A percentile compares a stretch with the other conserved stretches of the same genome.
phyloP scores from a whole-genome alignment of 1,140 invertebrate genomes.

The Bombyx mandarina region DNA sequence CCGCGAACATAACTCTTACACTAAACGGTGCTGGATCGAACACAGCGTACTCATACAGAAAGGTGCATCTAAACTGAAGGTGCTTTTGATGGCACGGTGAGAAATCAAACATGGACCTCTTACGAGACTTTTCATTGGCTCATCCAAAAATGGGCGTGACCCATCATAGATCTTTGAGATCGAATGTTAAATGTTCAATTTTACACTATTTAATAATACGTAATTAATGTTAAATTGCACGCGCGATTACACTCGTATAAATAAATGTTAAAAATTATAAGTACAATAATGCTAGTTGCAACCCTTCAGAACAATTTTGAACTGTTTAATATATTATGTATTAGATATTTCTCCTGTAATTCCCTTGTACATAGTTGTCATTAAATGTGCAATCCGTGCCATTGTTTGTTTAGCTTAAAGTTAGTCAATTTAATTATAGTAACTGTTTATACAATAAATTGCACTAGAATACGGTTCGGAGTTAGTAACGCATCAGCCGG shows the following conservation, averaged over 20 bases:
- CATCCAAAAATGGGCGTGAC: background rate
- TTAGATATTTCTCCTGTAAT: constrained; percentile 25
- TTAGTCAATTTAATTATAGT: constrained; percentile 61
- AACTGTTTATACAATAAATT: constrained; percentile 26
- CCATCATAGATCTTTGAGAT: constrained; percentile 11
- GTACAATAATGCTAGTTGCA: constrained; percentile 44
- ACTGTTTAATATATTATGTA: constrained; percentile 36
- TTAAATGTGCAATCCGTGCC: constrained; percentile 68
- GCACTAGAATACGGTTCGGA: constrained; percentile 23
- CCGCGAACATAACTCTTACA: constrained; percentile 3
- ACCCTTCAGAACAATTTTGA: constrained; percentile 49
- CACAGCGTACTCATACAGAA: constrained; percentile 20
- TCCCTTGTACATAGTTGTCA: constrained; percentile 58
- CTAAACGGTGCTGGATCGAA: constrained; percentile 11
- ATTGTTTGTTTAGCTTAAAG: constrained; percentile 66
- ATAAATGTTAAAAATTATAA: constrained; percentile 47
- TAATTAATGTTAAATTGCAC: constrained; percentile 55
- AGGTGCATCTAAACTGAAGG: constrained; percentile 33
- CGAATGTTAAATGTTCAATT: constrained; percentile 34
- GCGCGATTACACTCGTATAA: constrained; percentile 49
- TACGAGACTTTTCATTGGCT: background rate
- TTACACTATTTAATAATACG: constrained; percentile 52
- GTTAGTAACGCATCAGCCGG: constrained; percentile 1
- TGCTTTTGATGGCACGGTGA: constrained; percentile 43
- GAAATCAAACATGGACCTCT: constrained; percentile 1